Evolutionary conservation across 2,797 vertebrate genomes (phyloP).

Genomic region (Dendrocincla fuliginosa): DNA sequence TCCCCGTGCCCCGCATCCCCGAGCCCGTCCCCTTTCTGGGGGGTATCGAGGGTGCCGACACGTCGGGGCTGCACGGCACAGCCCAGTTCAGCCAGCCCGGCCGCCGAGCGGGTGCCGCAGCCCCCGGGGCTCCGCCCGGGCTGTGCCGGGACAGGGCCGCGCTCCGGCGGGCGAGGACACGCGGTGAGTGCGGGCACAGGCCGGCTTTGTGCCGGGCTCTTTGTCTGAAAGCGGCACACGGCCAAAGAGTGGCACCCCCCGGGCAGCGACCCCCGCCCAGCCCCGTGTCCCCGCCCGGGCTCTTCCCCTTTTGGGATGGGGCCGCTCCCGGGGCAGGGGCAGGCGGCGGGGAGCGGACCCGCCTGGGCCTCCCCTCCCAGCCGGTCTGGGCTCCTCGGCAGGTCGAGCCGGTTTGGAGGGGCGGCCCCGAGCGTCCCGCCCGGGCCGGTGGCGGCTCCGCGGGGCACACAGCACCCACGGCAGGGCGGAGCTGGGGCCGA

Average conservation of each 20-base stretch:
- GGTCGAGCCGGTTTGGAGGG: neutral
- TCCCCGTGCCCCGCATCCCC: too few relatives aligned
- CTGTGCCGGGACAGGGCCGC: neutral
- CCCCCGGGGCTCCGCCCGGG: neutral
- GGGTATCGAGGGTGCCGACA: too few relatives aligned
- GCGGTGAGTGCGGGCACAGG: neutral
- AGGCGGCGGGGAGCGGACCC: neutral
- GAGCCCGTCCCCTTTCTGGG: too few relatives aligned
- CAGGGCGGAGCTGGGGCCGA: neutral
- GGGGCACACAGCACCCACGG: neutral
- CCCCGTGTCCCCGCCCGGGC: neutral
- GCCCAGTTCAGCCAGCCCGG: too few relatives aligned
- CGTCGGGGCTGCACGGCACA: too few relatives aligned
- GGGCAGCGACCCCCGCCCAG: neutral
- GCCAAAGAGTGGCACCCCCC: neutral
- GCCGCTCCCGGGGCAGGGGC: neutral
- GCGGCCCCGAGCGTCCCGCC: neutral
- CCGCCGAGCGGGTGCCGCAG: too few relatives aligned
- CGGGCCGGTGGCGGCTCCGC: accelerated
- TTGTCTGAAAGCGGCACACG: neutral
- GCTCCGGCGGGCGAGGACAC: neutral
- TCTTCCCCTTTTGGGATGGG: neutral
- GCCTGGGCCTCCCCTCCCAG: neutral
- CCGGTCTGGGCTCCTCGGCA: neutral
- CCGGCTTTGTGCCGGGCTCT: neutral